Evolutionary conservation across 2,113 vertebrate species (phyloP), one percentile per base, ranked within the genome.

Genomic region (Oxygymnocypris stewartii): DNA sequence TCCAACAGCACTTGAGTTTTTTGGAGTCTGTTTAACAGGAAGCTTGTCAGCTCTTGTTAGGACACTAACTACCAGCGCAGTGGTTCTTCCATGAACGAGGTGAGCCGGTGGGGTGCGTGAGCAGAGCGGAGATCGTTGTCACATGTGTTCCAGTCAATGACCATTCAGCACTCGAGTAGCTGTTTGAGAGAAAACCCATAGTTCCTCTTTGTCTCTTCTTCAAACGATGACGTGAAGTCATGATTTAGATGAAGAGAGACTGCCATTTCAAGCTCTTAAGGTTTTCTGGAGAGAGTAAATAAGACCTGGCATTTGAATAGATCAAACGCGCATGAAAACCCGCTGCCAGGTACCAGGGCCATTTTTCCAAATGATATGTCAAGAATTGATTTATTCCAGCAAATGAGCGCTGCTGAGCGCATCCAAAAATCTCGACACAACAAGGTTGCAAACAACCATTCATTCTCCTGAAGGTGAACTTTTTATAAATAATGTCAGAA

Each of bases 231-330:
- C 8, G 9, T 86, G 91, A 81, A 90, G 79, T 67, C 44, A 82
- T 85, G 90, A 92, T 91, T 89, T 82, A 88, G 85, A 89, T 87
- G 80, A 92, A 87, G 84, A 81, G 82, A 87, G 77, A 74, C 81
- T 90, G 91, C 90, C 90, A 90, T 79, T 63, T 85, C 61, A 31
- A 87, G 67, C 54, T 78, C 84, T 78, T 47, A 85, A 86, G 85
- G 63, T 71, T 51, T 35, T 54, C 42, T n/a, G 35, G 81, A 76
- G 49, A 79, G 16, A 23, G 3, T 69, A 89, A 88, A 89, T 88
- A 84, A 88, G 79, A 14, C 6, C 75, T 82, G 69, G 78, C 85
- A 89, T 90, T 85, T 75, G 51, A 73, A 74, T 77, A 44, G n/a
- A 82, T 86, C 73, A 37, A 61, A 63, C 67, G 74, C 16, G 49